These are phyloP conservation scores for Cerastis leucographa DNA, from an alignment of 2,888 invertebrate species.

Conservation along the genomic window DNA sequence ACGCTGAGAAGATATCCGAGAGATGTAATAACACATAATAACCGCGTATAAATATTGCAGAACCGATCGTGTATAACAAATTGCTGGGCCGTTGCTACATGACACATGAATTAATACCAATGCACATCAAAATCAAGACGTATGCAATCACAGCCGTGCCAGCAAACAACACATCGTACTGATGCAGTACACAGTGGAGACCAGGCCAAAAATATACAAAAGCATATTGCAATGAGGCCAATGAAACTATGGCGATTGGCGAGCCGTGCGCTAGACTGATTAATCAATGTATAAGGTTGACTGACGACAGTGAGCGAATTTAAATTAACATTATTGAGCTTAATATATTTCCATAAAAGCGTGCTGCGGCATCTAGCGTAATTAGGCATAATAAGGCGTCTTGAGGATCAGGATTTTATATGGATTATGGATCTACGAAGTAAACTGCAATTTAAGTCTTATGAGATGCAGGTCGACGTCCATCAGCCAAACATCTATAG, in stretches of 20 bases:
- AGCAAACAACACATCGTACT: constrained; percentile 65
- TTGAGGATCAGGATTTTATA: constrained; percentile 31
- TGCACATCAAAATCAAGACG: constrained; percentile 55
- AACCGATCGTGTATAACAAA: constrained; percentile 48
- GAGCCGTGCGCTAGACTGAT: constrained; percentile 52
- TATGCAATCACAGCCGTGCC: constrained; percentile 62
- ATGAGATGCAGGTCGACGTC: constrained; percentile 37
- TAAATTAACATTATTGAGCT: constrained; percentile 48
- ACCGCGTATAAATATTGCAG: constrained; percentile 41
- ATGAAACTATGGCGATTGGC: constrained; percentile 65
- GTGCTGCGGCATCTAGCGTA: constrained; percentile 25
- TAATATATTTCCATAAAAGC: constrained; percentile 42
- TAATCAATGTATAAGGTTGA: constrained; percentile 53
- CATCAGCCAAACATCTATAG: constrained; percentile 31
- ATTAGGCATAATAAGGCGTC: constrained; percentile 44
- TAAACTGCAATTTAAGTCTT: constrained; percentile 30
- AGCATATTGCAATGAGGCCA: constrained; percentile 69
- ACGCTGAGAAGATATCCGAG: constrained; percentile 41
- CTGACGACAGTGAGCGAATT: constrained; percentile 44
- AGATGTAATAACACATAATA: constrained; percentile 51
- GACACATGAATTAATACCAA: constrained; percentile 55
- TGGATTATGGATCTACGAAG: constrained; percentile 4
- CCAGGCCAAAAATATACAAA: constrained; percentile 81
- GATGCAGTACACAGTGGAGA: constrained; percentile 75
- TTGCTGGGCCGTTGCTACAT: constrained; percentile 44